These are phyloP conservation scores for Cottoperca gobio DNA, from an alignment of 2,797 vertebrate genomes.

Conservation along the genomic window DNA sequence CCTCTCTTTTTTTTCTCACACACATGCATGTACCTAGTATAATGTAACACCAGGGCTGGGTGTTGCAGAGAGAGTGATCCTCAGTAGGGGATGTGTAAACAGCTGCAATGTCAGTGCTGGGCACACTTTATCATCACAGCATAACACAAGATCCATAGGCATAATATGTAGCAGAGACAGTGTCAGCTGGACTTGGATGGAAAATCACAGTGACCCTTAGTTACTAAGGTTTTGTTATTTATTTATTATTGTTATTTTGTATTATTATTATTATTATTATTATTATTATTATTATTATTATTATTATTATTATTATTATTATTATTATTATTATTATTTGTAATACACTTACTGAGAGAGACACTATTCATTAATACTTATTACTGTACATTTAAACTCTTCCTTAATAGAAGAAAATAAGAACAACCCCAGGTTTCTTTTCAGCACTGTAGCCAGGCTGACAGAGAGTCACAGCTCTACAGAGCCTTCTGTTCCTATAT, in stretches of 20 bases:
- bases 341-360: conserved; percentile 26
- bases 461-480: too few species aligned
- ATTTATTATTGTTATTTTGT: too few species aligned
- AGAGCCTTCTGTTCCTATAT: too few species aligned
- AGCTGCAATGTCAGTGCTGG: conserved; percentile 77
- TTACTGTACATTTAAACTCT: too few species aligned
- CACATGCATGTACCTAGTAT: conserved; percentile 50
- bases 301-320: too few species aligned
- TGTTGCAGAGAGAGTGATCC: conserved; percentile 65
- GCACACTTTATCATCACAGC: conserved; percentile 62
- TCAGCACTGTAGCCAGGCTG: too few species aligned
- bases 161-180: conserved; percentile 26
- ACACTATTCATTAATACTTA: background rate
- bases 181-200: conserved; percentile 3
- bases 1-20: conserved; percentile 24
- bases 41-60: conserved; percentile 57
- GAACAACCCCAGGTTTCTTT: too few species aligned
- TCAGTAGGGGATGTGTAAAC: conserved; percentile 76
- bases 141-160: conserved; percentile 56
- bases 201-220: conserved; percentile 15
- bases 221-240: too few species aligned
- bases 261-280: too few species aligned
- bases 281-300: too few species aligned
- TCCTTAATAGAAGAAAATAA: too few species aligned
- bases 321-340: conserved; percentile 11